A percentile compares a stretch with the other conserved stretches of the same genome.
Conservation (phyloP, 2,113 vertebrate species). For the Passer montanus region DNA sequence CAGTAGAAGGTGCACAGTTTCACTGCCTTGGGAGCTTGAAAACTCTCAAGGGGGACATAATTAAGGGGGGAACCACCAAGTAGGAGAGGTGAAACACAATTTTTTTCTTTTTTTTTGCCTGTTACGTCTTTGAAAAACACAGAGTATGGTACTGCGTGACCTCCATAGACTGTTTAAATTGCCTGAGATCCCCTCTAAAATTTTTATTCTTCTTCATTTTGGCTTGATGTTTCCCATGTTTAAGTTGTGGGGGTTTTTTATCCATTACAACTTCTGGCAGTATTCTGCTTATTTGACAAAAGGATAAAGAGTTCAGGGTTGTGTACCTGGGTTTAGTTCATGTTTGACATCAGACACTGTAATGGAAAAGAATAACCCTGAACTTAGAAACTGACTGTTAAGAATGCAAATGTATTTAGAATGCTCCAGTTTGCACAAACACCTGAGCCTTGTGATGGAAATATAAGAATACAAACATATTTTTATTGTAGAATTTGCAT, state of each 20-base stretch:
- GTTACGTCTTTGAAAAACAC: not conserved
- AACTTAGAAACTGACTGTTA: not conserved
- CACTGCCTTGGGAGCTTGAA: not conserved
- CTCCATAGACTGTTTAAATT: not conserved
- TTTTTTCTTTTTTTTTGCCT: too few relatives aligned
- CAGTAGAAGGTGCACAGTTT: not conserved
- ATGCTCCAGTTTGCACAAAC: not conserved
- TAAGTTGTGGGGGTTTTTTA: not conserved
- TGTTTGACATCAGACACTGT: not conserved
- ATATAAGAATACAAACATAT: not conserved
- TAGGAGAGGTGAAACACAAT: not conserved
- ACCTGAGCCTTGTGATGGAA: not conserved
- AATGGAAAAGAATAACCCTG: not conserved
- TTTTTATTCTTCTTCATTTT: not conserved
- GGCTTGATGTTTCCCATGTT: not conserved
- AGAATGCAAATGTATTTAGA: not conserved
- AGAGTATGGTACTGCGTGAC: not conserved
- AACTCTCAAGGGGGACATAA: not conserved
- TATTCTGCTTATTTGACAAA: not conserved
- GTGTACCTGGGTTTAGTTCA: not conserved
- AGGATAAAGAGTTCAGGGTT: not conserved
- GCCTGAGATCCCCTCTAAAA: not conserved
- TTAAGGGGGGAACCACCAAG: not conserved
- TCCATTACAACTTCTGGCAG: not conserved
- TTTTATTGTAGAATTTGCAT: not conserved